phyloP scores from a whole-genome alignment of 2,888 invertebrate genomes.

The Ophraella communa region DNA sequence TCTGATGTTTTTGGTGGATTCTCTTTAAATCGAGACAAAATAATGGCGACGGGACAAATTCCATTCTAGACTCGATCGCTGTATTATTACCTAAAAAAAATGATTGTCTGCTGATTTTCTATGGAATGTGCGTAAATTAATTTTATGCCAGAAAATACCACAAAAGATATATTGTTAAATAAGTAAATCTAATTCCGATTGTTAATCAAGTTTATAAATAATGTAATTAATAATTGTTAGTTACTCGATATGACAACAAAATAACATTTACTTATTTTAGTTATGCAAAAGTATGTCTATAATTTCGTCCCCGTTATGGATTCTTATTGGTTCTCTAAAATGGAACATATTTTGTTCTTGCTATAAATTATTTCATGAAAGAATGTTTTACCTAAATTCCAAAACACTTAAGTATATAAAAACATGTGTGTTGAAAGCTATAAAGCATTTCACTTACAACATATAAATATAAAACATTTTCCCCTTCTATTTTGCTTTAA shows the following conservation, averaged over 20 bases:
- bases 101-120: conserved; percentile 13
- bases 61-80: conserved; percentile 15
- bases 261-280: too few species aligned
- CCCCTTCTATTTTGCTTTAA: conserved; percentile 11
- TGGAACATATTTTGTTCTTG: background rate
- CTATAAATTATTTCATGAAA: background rate
- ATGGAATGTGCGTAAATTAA: conserved; percentile 16
- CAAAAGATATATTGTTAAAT: too few species aligned
- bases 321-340: too few species aligned
- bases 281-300: too few species aligned
- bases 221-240: too few species aligned
- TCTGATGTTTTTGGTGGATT: background rate
- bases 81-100: conserved; percentile 14
- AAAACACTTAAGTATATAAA: conserved; percentile 11
- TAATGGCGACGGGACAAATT: conserved; percentile 35
- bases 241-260: too few species aligned
- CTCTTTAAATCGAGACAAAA: conserved; percentile 24
- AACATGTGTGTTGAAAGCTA: conserved; percentile 23
- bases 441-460: conserved; percentile 14
- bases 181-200: too few species aligned
- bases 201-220: too few species aligned
- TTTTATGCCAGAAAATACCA: background rate
- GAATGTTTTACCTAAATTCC: conserved; percentile 7
- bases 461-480: conserved; percentile 15
- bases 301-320: too few species aligned